Base-by-base conservation (phyloP, 1,140 invertebrate genomes). In the Himalopsyche phryganea region DNA sequence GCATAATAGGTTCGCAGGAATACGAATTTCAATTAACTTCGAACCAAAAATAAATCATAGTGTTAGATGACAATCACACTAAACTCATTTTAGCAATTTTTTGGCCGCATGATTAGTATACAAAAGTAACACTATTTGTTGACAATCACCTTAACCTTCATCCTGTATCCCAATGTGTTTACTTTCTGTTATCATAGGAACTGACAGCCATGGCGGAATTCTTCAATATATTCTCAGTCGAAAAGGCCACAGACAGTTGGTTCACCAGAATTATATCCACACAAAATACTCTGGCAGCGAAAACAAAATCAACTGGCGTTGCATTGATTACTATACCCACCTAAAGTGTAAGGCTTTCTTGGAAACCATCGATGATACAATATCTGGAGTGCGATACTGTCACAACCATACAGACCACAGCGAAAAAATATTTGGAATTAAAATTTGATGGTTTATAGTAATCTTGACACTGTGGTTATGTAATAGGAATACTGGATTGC, bases 311-410 rank as follows among this genome's bases (percentile, higher is more conserved):
- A 23, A 23, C 18, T 64, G 62, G 62, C 41, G 62, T 0, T 64
- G 62, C 28, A 50, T 60, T 5, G 62, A 64, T 33, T 64, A 64
- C 32, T 64, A 64, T 19, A 44, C 53, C 3, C 58, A 64, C 4
- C 9, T 42, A 10, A 60, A 60, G 36, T 64, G 62, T 32, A 64
- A 58, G 44, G 62, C 49, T 5, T 23, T 51, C 15, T 0, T 60
- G 6, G 45, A 59, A 11, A 64, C 62, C n/a, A 20, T 45, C 9
- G 20, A 45, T 23, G 46, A 57, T 58, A 19, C 10, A 2, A 13
- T 60, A 4, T 19, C 51, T 6, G 50, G 32, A 1, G 10, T 33
- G 15, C 42, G 54, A 17, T 33, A 50, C 33, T 15, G 11, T 17
- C 62, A 64, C 28, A 60, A 64, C 19, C 62, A 64, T 38, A 15